Evolutionary conservation across 1,140 invertebrate genomes (phyloP), one percentile per base, ranked within the genome.

Genomic region (Drosophila azteca): DNA sequence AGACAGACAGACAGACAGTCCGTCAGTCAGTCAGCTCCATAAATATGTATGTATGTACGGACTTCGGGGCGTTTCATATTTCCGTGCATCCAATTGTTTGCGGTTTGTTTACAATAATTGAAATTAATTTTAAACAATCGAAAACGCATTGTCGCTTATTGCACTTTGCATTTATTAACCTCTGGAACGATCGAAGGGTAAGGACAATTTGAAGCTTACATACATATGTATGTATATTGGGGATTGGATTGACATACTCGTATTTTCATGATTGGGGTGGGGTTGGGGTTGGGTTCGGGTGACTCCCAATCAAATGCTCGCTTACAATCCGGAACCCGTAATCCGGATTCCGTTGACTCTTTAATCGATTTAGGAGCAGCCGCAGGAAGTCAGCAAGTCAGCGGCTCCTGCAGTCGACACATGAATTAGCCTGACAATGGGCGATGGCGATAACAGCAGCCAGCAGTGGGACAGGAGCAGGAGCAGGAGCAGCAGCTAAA

Each of bases 361-460:
- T 88, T 79, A 88, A 88, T 77, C 83, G 83, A 87, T 88, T 88
- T 77, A 77, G 66, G 64, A 81, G 77, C 60, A 31, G 51, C 66
- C 49, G 26, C 20, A 9, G 35, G 24, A 24, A 55, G 52, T 39
- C 60, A 74, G 57, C 11, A 24, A 55, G 52, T 39, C 60, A 74
- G 57, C 11, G 64, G 51, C 63, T 85, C 70, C 83, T 87, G 83
- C 79, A 88, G 64, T 53, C 83, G 83, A 87, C 83, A 87, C 83
- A 87, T 88, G 83, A 87, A 88, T 87, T 87, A 87, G 83, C 84
- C 76, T 67, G 67, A 87, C 84, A 87, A 87, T 88, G 50, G 57
- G 57, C 49, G 54, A 48, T 55, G 52, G 66, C 68, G 78, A 81
- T 81, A 73, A 64, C 79, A 55, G 29, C 79, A 55, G 29, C 17